Evolutionary conservation across 1,140 invertebrate species (phyloP).

Genomic region (Dreissena rostriformis): DNA sequence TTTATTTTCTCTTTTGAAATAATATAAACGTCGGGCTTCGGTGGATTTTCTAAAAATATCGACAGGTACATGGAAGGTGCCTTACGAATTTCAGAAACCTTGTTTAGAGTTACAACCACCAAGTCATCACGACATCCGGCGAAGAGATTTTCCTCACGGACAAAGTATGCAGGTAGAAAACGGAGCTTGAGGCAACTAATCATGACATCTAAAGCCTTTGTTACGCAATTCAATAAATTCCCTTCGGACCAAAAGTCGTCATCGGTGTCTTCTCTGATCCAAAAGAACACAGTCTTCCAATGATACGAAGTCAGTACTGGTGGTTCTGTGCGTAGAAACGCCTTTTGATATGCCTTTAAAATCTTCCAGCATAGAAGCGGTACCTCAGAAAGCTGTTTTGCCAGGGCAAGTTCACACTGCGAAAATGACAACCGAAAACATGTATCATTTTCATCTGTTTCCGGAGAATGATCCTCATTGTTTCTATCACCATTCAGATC

Average conservation of each 20-base stretch:
- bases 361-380: conserved; percentile 4
- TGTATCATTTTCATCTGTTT: conserved; percentile 11
- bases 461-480: not conserved
- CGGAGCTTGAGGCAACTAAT: not conserved
- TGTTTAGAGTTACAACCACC: not conserved
- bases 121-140: not conserved
- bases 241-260: conserved; percentile 9
- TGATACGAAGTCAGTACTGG: conserved; percentile 20
- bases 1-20: too few relatives aligned
- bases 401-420: conserved; percentile 1
- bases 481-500: not conserved
- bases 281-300: conserved; percentile 22
- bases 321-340: conserved; percentile 8
- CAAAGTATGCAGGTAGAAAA: conserved; percentile 13
- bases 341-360: conserved; percentile 22
- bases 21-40: not conserved
- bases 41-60: not conserved
- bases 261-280: conserved; percentile 8
- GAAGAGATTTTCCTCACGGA: conserved; percentile 13
- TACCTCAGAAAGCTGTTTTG: conserved; percentile 2
- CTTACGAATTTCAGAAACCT: not conserved
- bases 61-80: not conserved
- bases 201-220: conserved; percentile 12
- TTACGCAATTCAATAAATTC: not conserved
- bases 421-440: conserved; percentile 20